Evolutionary conservation across 2,888 invertebrate species (phyloP).

Genomic region (Pseudanteris insignis): DNA sequence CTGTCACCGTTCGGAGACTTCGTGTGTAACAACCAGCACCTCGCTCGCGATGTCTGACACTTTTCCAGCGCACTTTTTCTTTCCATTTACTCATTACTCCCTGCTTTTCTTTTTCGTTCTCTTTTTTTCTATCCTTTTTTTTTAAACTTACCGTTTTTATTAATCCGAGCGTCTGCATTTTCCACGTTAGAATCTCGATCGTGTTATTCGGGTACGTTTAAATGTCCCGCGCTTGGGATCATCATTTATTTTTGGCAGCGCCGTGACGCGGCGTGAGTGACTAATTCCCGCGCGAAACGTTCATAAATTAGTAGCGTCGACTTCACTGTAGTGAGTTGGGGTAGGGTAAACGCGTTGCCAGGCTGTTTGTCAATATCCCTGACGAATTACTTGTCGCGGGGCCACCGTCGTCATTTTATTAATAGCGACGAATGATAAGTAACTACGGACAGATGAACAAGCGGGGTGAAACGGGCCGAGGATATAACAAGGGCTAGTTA

Average conservation of each 20-base stretch:
- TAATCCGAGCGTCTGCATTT: too few species aligned
- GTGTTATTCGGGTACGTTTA: slow-evolving; percentile 9
- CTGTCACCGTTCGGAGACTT: slow-evolving; percentile 55
- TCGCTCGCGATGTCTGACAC: slow-evolving; percentile 43
- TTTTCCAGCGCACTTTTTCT: slow-evolving; percentile 33
- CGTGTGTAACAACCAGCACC: slow-evolving; percentile 40
- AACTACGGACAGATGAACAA: slow-evolving; percentile 47
- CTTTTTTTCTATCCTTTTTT: too few species aligned
- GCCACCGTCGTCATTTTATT: slow-evolving; percentile 36
- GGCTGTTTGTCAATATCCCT: slow-evolving; percentile 41
- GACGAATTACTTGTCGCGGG: slow-evolving; percentile 38
- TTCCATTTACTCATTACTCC: slow-evolving; percentile 24
- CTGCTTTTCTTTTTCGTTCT: too few species aligned
- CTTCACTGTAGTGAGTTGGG: slow-evolving; percentile 19
- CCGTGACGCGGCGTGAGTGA: too few species aligned
- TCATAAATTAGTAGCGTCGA: slow-evolving; percentile 14
- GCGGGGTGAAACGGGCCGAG: slow-evolving; percentile 55
- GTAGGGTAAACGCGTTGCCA: slow-evolving; percentile 25
- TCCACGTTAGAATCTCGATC: too few species aligned
- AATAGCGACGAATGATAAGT: slow-evolving; percentile 45
- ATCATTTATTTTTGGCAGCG: slow-evolving; percentile 13
- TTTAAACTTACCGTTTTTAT: too few species aligned
- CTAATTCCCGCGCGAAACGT: too few species aligned
- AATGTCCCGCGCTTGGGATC: slow-evolving; percentile 4
- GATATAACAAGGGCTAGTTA: slow-evolving; percentile 65